Evolutionary conservation across 2,113 vertebrate species (phyloP).

Genomic region (Piliocolobus tephrosceles): DNA sequence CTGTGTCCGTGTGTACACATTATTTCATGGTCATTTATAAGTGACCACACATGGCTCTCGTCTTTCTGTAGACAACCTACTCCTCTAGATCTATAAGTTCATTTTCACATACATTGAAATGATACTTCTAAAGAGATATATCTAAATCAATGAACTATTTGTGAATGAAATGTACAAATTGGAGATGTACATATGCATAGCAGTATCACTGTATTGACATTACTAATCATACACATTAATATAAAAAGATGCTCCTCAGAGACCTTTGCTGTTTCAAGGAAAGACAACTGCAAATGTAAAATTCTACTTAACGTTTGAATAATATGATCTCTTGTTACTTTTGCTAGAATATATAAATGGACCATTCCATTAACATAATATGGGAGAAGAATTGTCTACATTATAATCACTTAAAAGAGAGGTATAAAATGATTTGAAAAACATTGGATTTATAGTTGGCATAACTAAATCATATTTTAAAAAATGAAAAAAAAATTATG

Average conservation of each 20-base stretch:
- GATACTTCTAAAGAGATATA: background rate
- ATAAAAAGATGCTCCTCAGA: background rate
- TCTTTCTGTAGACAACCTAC: background rate
- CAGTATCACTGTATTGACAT: background rate
- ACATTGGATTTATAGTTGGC: background rate
- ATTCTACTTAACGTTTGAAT: background rate
- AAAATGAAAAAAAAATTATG: background rate
- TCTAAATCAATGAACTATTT: background rate
- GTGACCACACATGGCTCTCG: too few relatives aligned
- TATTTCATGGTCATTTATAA: too few relatives aligned
- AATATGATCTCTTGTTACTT: background rate
- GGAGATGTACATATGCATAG: background rate
- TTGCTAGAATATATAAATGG: background rate
- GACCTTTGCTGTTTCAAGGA: background rate
- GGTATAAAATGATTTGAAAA: background rate
- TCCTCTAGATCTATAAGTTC: background rate
- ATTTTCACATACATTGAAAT: background rate
- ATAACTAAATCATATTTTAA: background rate
- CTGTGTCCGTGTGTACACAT: too few relatives aligned
- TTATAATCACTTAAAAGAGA: background rate
- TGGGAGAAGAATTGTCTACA: background rate
- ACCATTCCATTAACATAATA: background rate
- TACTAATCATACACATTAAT: background rate
- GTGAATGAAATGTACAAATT: background rate
- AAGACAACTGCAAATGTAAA: background rate